Base-by-base conservation (phyloP, 2,797 vertebrate species). In the Lateolabrax maculatus region DNA sequence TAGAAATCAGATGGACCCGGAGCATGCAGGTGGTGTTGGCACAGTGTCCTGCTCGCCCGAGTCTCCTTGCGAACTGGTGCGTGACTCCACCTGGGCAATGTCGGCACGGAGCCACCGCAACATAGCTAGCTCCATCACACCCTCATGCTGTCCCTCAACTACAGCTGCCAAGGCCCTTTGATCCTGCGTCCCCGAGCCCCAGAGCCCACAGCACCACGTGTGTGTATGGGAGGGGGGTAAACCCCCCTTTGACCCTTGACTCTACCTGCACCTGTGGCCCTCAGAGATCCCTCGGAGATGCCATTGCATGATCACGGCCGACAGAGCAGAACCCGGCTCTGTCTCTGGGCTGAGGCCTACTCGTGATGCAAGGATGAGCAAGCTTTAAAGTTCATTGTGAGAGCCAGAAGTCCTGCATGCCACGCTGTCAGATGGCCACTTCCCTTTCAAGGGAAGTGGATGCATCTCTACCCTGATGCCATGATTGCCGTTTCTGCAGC, bases 231-330 rank as follows among this genome's bases (percentile, higher is more conserved):
- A n/a, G 29, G 77, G 43, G 63, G 49, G 41, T 66, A 52, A 80
- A 64, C 79, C n/a, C n/a, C n/a, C n/a, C n/a, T n/a, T n/a, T n/a
- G n/a, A 85, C 71, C 90, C 75, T 78, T 19, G 62, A 53, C 62
- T 90, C 73, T 52, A 51, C 65, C 79, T 80, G 63, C 84, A 90
- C 86, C 90, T 92, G 90, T 79, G 85, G 77, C 86, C 87, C 69
- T 61, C 52, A 36, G 63, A 68, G 58, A 48, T 36, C 79, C 75
- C 77, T 81, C 29, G 1, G 75, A 81, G 85, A 75, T 43, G 49
- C 58, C 79, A 55, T 85, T 78, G 73, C 72, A 61, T 66, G 79
- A 82, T 77, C 73, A 74, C 52, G 60, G 80, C 70, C 86, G 86
- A 92, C 75, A 48, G 81, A 66, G 69, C 58, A 56, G 70, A 55